These are phyloP conservation scores for Linnaemya tessellans DNA, from an alignment of 2,888 invertebrate species.

Conservation along the genomic window DNA sequence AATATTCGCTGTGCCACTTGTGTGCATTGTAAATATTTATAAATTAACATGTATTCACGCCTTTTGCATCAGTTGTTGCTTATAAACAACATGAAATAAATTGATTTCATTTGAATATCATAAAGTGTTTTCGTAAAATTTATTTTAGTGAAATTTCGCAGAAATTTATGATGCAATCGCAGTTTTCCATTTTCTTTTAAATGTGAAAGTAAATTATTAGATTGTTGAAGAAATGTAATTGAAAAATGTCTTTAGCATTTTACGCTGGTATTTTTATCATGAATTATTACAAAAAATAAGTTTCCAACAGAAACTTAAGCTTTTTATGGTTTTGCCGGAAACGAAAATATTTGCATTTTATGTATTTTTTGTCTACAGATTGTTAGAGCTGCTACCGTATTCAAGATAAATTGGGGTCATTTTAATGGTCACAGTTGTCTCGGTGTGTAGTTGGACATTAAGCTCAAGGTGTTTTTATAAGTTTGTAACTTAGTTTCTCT, in stretches of 20 bases:
- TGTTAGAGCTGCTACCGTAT: conserved; percentile 41
- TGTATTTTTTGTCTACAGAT: conserved; percentile 12
- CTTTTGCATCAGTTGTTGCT: conserved; percentile 68
- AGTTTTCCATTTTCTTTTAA: conserved; percentile 19
- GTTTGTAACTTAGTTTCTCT: conserved; percentile 69
- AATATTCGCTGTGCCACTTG: conserved; percentile 57
- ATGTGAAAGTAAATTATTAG: conserved; percentile 40
- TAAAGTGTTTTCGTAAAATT: conserved; percentile 70
- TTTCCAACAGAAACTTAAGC: conserved; percentile 22
- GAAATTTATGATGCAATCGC: conserved; percentile 17
- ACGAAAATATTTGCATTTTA: conserved; percentile 55
- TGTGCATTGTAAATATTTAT: conserved; percentile 21
- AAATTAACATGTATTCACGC: conserved; percentile 36
- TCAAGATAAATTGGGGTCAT: conserved; percentile 83
- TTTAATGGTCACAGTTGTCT: conserved; percentile 75
- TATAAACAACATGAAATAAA: conserved; percentile 22
- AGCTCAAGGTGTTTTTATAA: conserved; percentile 75
- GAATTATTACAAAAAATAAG: conserved; percentile 14
- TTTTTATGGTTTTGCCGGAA: conserved; percentile 31
- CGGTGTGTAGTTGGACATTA: conserved; percentile 47
- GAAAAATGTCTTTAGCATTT: conserved; percentile 45
- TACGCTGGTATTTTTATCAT: conserved; percentile 2
- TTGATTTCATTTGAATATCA: conserved; percentile 72
- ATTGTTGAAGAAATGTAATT: conserved; percentile 33
- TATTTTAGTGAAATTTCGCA: not conserved